Evolutionary conservation across 2,888 invertebrate genomes (phyloP).

Genomic region (Caenorhabditis japonica): DNA sequence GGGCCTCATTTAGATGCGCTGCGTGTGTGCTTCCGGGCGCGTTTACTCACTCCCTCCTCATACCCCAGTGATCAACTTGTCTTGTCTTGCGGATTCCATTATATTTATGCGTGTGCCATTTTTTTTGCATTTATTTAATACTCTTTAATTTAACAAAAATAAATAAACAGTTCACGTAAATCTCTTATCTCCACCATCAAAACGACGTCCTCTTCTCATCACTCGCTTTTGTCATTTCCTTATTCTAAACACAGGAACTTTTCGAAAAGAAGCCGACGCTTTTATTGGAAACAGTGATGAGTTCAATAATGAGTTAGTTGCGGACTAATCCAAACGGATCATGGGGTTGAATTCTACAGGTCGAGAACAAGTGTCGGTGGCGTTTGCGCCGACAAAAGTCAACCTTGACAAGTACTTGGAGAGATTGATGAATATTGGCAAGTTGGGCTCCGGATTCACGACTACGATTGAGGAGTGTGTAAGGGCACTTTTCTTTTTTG

Average conservation of each 20-base stretch:
- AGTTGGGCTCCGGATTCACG: conserved; percentile 59
- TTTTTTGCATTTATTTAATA: too few species aligned
- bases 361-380: conserved; percentile 36
- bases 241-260: conserved; percentile 4
- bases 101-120: too few species aligned
- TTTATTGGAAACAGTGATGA: conserved; percentile 31
- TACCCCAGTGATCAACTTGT: too few species aligned
- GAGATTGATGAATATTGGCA: conserved; percentile 64
- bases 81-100: too few species aligned
- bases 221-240: conserved; percentile 7
- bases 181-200: too few species aligned
- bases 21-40: too few species aligned
- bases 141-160: too few species aligned
- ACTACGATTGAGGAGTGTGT: conserved; percentile 55
- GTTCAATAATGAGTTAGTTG: conserved; percentile 29
- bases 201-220: too few species aligned
- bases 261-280: conserved; percentile 24
- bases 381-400: conserved; percentile 25
- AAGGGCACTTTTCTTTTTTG: neutral
- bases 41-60: too few species aligned
- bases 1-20: too few species aligned
- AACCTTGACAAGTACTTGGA: conserved; percentile 46
- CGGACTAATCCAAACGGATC: too few species aligned
- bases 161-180: too few species aligned
- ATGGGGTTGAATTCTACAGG: conserved; percentile 10